phyloP scores from a whole-genome alignment of 2,888 invertebrate genomes.

The Phalangium opilio region DNA sequence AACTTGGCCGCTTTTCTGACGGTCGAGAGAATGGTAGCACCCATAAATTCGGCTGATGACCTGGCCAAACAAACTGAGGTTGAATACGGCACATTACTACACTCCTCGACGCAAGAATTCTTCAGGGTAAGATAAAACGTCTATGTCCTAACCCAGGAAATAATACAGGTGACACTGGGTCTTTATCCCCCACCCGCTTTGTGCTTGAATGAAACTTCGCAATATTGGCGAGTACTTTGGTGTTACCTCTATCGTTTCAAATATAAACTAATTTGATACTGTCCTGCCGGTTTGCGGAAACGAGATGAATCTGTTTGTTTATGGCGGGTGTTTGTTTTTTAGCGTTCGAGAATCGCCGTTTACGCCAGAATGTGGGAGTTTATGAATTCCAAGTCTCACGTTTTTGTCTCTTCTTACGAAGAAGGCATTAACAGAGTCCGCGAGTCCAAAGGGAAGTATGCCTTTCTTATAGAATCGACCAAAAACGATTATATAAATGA shows the following conservation, averaged over 20 bases:
- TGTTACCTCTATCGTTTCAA: no score
- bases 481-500: constrained; percentile 43
- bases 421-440: constrained; percentile 32
- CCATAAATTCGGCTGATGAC: constrained; percentile 85
- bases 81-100: constrained; percentile 67
- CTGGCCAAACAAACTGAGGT: constrained; percentile 83
- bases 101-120: constrained; percentile 62
- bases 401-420: constrained; percentile 32
- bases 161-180: no score
- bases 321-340: constrained; percentile 9
- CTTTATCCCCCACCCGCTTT: no score
- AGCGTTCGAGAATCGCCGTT: constrained; percentile 35
- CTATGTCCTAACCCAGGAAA: no score
- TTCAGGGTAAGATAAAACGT: constrained; percentile 46
- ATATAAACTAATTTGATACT: no score
- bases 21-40: constrained; percentile 86
- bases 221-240: no score
- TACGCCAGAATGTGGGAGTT: constrained; percentile 38
- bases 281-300: no score
- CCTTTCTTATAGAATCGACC: constrained; percentile 31
- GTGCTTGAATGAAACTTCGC: no score
- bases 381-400: constrained; percentile 35
- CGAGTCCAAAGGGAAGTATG: constrained; percentile 33
- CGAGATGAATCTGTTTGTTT: no score
- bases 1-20: constrained; percentile 96